Evolutionary conservation across 2,888 invertebrate species (phyloP).

Genomic region (Pemphredon lugubris): DNA sequence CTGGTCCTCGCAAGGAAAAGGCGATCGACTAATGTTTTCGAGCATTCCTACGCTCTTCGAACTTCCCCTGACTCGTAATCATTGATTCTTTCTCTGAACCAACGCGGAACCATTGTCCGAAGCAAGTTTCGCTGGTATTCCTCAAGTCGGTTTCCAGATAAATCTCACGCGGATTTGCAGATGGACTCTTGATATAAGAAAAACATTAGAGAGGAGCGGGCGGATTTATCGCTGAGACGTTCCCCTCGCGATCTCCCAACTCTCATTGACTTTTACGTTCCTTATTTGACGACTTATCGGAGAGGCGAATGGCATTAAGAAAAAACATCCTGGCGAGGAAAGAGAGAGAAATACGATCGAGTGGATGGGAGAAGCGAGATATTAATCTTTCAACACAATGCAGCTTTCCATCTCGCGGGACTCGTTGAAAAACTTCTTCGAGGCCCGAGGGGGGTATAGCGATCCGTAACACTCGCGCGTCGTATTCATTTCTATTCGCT

Average conservation of each 20-base stretch:
- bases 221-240: constrained; percentile 37
- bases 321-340: no score
- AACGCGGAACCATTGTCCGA: no score
- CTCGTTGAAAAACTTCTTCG: background rate
- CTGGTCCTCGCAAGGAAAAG: background rate
- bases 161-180: constrained; percentile 22
- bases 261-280: background rate
- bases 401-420: no score
- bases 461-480: background rate
- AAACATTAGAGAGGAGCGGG: constrained; percentile 11
- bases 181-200: constrained; percentile 14
- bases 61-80: background rate
- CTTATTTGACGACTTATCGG: no score
- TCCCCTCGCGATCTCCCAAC: constrained; percentile 13
- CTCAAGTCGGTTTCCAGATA: constrained; percentile 5
- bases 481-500: constrained; percentile 27
- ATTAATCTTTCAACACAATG: no score
- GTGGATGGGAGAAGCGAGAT: no score
- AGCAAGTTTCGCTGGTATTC: no score
- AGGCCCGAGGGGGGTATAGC: background rate
- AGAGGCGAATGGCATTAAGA: background rate
- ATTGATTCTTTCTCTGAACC: constrained; percentile 10
- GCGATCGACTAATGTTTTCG: background rate
- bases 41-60: constrained; percentile 11
- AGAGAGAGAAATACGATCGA: no score